Base-by-base conservation (phyloP, 2,888 invertebrate genomes). In the Troides helena region DNA sequence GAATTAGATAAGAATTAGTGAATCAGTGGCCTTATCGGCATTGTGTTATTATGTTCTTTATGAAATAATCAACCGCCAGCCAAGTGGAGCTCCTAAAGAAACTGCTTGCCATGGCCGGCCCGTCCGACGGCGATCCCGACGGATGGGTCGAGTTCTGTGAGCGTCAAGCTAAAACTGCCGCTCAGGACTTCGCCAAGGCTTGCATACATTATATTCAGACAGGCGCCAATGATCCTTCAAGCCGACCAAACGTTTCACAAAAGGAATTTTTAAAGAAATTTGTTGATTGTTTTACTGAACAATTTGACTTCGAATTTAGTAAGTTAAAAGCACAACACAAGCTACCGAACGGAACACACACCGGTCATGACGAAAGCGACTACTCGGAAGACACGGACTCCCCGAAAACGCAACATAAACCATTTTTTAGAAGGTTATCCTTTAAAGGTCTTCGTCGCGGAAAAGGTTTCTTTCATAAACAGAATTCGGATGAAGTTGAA, bases 91-190 rank as follows among this genome's bases (percentile, higher is more conserved):
- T 92, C 82, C 73, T 93, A 86, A 89, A 85, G 88, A 90, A 85
- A 85, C 82, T 92, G 81, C 85, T 92, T 79, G 91, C 88, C 85
- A 92, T 92, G 92, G 86, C 89, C 81, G 93, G 93, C 86, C 93
- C 93, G 84, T 93, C 93, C 88, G 94, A 94, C 83, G 94, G 94
- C 80, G 94, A 94, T 76, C 86, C 93, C 84, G 94, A 94, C 84
- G 94, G 94, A 87, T 97, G 97, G 97, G 94, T 95, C 82, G 96
- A 97, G 86, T 96, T 97, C 87, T 97, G 97, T 90, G 97, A 97
- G 88, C 95, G 97, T 85, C 97, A 98, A 90, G 97, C 97, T 71
- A 95, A 95, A 80, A 94, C 95, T 72, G 96, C 97, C 70, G 97
- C 97, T 72, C 95, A 96, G 80, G 97, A 97, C 89, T 98, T 98